Conservation (phyloP, 2,113 vertebrate species). For the Amphiprion ocellaris region DNA sequence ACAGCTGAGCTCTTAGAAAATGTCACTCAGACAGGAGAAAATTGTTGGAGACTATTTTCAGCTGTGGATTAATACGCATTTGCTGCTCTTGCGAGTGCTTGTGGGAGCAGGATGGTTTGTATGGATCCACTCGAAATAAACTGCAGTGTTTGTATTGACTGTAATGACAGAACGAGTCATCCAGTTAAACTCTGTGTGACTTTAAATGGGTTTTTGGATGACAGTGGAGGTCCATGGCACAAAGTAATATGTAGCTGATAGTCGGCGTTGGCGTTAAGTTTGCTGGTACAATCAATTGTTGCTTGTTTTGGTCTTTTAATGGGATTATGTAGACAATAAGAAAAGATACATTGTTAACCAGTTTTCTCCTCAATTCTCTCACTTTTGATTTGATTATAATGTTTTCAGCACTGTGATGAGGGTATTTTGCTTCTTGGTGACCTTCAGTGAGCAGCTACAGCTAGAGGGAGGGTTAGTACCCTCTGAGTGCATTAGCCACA, state of each 20-base stretch:
- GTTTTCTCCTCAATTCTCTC: too few relatives aligned
- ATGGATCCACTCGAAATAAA: not conserved
- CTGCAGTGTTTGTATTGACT: not conserved
- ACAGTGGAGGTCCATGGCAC: too few relatives aligned
- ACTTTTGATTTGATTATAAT: too few relatives aligned
- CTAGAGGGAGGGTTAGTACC: not conserved
- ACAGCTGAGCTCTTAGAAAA: not conserved
- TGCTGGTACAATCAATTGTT: too few relatives aligned
- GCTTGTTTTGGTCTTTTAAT: too few relatives aligned
- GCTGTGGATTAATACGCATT: not conserved
- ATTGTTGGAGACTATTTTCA: slow-evolving; percentile 5
- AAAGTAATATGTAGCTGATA: too few relatives aligned
- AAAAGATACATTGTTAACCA: too few relatives aligned
- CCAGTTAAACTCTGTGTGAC: not conserved
- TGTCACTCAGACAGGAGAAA: not conserved
- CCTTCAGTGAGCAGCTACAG: slow-evolving; percentile 10
- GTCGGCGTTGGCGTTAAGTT: too few relatives aligned
- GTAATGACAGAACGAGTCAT: not conserved
- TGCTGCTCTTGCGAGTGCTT: slow-evolving; percentile 7
- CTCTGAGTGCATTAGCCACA: slow-evolving; percentile 6
- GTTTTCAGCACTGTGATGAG: not conserved
- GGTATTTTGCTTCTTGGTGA: slow-evolving; percentile 2
- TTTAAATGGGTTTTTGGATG: too few relatives aligned
- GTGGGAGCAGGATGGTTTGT: not conserved
- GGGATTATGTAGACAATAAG: too few relatives aligned